A percentile compares a stretch with the other conserved stretches of the same genome.
Conservation (phyloP, 2,113 vertebrate genomes). For the Cynocephalus volans region DNA sequence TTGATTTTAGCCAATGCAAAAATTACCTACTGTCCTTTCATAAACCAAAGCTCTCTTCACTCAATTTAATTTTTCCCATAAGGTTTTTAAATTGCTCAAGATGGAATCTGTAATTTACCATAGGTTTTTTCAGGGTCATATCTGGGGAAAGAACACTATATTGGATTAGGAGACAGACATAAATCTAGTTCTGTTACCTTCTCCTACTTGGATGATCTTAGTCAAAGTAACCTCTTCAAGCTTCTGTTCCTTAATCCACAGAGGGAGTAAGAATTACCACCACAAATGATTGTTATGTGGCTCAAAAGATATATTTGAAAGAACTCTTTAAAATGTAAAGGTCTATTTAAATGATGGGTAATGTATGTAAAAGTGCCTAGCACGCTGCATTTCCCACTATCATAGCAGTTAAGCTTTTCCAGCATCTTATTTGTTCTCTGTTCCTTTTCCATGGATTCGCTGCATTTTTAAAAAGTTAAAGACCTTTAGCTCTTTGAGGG, state of each 20-base stretch:
- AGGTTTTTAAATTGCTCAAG: constrained; percentile 48
- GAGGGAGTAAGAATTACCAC: background rate
- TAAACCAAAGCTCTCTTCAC: background rate
- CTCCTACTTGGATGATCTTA: background rate
- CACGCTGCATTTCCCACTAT: background rate
- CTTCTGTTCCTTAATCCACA: background rate
- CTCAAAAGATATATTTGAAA: constrained; percentile 13
- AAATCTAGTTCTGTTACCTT: constrained; percentile 40
- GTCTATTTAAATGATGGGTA: background rate
- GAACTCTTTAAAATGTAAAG: constrained; percentile 46
- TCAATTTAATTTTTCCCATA: background rate
- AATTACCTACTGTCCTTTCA: background rate
- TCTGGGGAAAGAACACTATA: background rate
- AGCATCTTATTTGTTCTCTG: background rate
- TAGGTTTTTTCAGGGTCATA: background rate
- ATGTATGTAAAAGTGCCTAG: background rate
- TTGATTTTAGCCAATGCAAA: constrained; percentile 48
- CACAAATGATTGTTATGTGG: background rate
- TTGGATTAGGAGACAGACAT: constrained; percentile 17
- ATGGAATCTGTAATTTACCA: constrained; percentile 29
- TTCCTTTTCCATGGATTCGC: background rate
- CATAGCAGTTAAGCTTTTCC: background rate
- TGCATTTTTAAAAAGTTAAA: constrained; percentile 46
- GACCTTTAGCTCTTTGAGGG: background rate
- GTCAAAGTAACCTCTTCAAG: background rate